phyloP scores from a whole-genome alignment of 2,888 invertebrate genomes.

The Carcina quercana region DNA sequence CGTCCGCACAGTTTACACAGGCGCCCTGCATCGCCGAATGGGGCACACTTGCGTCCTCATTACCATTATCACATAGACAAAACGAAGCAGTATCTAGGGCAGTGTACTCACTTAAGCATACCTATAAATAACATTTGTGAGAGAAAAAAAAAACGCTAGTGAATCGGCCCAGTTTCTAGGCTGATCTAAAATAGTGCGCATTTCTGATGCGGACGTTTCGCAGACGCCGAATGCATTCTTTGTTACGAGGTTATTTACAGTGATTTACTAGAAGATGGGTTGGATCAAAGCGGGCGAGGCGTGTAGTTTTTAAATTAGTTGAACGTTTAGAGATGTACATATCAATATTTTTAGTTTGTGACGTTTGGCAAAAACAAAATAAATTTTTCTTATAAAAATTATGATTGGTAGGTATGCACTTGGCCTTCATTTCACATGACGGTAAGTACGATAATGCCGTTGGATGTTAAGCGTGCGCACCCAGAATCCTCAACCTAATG shows the following conservation, averaged over 20 bases:
- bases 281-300: too few species aligned
- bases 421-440: too few species aligned
- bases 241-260: conserved; percentile 1
- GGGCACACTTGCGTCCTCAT: conserved; percentile 25
- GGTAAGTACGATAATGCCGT: too few species aligned
- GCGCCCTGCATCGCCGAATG: conserved; percentile 12
- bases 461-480: too few species aligned
- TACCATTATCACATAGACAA: conserved; percentile 9
- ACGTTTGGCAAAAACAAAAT: too few species aligned
- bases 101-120: neutral
- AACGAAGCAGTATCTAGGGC: conserved; percentile 3
- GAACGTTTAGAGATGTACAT: too few species aligned
- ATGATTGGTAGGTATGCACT: too few species aligned
- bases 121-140: conserved; percentile 17
- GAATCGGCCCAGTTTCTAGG: conserved; percentile 37
- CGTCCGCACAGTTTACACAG: conserved; percentile 7
- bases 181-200: conserved; percentile 21
- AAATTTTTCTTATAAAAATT: too few species aligned
- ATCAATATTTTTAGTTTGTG: too few species aligned
- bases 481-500: too few species aligned
- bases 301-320: too few species aligned
- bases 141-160: conserved; percentile 30
- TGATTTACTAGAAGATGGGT: conserved; percentile 1
- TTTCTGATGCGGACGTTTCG: conserved; percentile 34
- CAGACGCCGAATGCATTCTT: conserved; percentile 37